Conservation (phyloP, 2,113 vertebrate species). For the Anguilla rostrata region DNA sequence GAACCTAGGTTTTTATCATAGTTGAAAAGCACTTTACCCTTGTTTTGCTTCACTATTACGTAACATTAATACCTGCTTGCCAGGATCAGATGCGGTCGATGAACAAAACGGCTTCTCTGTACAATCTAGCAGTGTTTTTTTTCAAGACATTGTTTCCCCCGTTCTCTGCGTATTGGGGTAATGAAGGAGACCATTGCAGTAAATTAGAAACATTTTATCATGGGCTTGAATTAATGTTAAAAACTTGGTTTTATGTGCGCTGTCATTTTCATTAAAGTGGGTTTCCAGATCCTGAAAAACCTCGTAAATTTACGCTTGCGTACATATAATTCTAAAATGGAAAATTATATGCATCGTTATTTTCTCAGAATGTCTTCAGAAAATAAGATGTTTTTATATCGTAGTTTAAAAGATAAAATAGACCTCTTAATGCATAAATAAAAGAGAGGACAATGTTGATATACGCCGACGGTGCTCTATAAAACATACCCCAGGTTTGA, state of each 20-base stretch:
- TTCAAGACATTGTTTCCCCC: background rate
- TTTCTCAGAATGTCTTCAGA: background rate
- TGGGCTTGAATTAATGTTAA: background rate
- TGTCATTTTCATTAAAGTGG: background rate
- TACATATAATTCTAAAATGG: background rate
- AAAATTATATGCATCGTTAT: background rate
- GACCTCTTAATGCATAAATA: background rate
- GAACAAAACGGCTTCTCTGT: background rate
- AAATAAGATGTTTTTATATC: background rate
- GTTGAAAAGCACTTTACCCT: conserved; percentile 22
- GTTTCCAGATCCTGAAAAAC: background rate
- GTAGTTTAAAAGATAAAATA: background rate
- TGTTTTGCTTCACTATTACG: conserved; percentile 15
- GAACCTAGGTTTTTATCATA: background rate
- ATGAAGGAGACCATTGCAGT: background rate
- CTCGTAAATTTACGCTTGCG: background rate
- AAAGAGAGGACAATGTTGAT: background rate
- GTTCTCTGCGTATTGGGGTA: background rate
- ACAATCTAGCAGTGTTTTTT: background rate
- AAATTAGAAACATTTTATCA: background rate
- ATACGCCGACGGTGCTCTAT: background rate
- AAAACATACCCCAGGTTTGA: background rate
- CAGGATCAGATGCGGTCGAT: conserved; percentile 13
- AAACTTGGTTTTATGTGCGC: background rate
- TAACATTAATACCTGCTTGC: conserved; percentile 15